Conservation (phyloP, 2,797 vertebrate genomes). For the Urocyon cinereoargenteus region DNA sequence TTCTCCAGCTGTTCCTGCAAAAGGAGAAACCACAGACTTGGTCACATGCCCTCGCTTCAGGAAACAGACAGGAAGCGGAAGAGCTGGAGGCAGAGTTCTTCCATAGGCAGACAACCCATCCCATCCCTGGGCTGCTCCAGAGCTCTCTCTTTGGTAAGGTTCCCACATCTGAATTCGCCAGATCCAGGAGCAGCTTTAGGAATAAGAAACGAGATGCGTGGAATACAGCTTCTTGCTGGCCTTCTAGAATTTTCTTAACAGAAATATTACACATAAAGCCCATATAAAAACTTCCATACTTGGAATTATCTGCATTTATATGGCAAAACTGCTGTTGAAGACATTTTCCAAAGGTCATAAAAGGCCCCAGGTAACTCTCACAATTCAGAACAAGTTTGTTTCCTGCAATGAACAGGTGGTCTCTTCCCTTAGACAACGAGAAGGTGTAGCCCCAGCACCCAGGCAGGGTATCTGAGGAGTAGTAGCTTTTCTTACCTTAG, state of each 20-base stretch:
- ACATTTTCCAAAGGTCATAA: neutral
- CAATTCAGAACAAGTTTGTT: neutral
- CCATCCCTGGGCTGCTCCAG: neutral
- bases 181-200: neutral
- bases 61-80: neutral
- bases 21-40: slow-evolving; percentile 62
- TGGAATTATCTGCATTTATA: neutral
- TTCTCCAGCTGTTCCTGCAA: slow-evolving; percentile 95
- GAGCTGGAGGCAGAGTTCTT: neutral
- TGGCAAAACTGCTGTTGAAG: neutral
- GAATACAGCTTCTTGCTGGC: neutral
- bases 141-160: neutral
- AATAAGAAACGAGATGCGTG: neutral
- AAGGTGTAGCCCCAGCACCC: accelerated
- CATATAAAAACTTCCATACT: neutral
- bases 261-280: too few species aligned
- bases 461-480: neutral
- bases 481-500: neutral
- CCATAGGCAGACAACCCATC: neutral
- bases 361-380: neutral
- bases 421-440: neutral
- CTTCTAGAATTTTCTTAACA: too few species aligned
- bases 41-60: neutral
- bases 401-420: neutral
- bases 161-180: neutral